These are phyloP conservation scores for Cerastis rubricosa DNA, from an alignment of 2,888 invertebrate genomes.

Conservation along the genomic window DNA sequence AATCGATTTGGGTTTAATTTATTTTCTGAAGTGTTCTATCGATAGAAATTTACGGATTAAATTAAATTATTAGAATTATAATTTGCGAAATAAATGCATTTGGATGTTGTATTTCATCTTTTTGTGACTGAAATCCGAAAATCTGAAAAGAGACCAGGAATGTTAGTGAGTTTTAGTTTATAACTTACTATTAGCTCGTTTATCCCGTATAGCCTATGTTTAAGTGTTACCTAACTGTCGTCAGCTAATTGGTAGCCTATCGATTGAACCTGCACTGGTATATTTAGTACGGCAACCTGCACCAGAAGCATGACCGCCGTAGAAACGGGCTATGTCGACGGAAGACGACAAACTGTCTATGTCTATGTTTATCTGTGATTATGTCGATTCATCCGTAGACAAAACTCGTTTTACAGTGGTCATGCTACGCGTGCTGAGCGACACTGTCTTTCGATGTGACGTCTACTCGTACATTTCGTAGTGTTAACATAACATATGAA, in stretches of 20 bases:
- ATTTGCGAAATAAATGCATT: background rate
- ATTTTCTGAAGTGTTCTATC: conserved; percentile 1
- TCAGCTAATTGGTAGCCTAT: conserved; percentile 18
- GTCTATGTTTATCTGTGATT: too few species aligned
- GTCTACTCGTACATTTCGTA: background rate
- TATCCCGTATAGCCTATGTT: background rate
- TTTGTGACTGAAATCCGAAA: background rate
- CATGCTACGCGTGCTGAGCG: too few species aligned
- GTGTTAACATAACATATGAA: background rate
- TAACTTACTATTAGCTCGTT: background rate
- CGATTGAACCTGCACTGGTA: conserved; percentile 11
- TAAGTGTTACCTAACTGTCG: background rate
- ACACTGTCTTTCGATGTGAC: background rate
- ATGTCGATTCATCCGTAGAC: too few species aligned
- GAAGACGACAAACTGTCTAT: too few species aligned
- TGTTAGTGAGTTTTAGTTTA: background rate
- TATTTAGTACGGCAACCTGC: conserved; percentile 4
- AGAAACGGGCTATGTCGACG: too few species aligned
- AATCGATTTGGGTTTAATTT: conserved; percentile 19
- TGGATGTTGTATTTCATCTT: background rate
- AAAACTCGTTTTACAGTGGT: too few species aligned
- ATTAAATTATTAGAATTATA: background rate
- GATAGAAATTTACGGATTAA: background rate
- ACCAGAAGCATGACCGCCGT: too few species aligned
- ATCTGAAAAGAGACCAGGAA: background rate